Evolutionary conservation across 92 coral and sea anemone genomes (phyloP), one percentile per base, ranked within the genome.

Genomic region (Siderastrea siderea): DNA sequence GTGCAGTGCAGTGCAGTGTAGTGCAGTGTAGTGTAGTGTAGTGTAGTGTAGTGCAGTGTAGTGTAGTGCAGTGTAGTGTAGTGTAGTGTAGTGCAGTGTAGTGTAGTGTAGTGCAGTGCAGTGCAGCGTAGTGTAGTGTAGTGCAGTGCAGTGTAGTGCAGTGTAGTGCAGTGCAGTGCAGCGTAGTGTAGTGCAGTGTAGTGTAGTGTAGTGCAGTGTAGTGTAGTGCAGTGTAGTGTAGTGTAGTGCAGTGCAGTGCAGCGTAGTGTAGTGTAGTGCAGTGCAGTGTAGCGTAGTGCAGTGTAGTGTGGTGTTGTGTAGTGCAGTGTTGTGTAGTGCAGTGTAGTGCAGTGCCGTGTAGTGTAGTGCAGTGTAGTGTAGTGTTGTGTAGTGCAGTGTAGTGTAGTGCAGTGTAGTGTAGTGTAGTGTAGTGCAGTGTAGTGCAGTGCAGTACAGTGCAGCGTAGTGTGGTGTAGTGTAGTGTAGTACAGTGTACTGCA

Each of bases 201-300:
- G 80, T 75, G 58, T 26, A 75, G 80, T 75, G 4, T 52, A 75
- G 80, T n/a, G 58, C 11, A 75, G 80, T 66, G 58, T 26, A 81
- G 63, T 51, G 65, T 7, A 75, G 80, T 75, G 64, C 47, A 75
- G 80, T 51, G 62, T 64, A 75, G 38, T 26, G 38, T 26, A 26
- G 38, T 26, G n/a, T 26, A 26, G 38, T 26, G 38, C 0, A 26
- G 38, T 51, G 62, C 13, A 52, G 80, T 52, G 65, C 11, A 52
- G 80, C 52, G 65, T 52, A 52, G 80, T 75, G 61, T 43, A 52
- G 63, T 52, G 59, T 44, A 52, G 80, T n/a, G 65, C 45, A 75
- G 80, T 75, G 43, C n/a, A 75, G 80, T 75, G 65, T 54, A 75
- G 80, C 52, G 5, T 26, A 75, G 80, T 75, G 65, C 11, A 75